Evolutionary conservation across 2,888 invertebrate genomes (phyloP).

Genomic region (Andrena fulva): DNA sequence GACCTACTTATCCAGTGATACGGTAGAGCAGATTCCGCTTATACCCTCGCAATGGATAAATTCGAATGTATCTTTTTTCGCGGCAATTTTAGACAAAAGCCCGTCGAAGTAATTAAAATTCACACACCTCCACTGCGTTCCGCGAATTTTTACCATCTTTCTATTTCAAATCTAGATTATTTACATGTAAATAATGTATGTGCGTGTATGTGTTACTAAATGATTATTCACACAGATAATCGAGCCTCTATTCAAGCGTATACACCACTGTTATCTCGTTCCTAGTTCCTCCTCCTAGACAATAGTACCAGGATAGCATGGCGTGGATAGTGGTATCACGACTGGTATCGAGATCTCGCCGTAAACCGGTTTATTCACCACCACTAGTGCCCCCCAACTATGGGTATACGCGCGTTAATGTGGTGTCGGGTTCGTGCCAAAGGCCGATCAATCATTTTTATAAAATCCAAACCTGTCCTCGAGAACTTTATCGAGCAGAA

Average conservation of each 20-base stretch:
- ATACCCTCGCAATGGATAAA: neutral
- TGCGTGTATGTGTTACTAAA: neutral
- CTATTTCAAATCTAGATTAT: neutral
- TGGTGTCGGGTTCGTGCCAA: neutral
- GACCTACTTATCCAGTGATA: conserved; percentile 79
- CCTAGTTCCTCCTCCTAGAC: conserved; percentile 79
- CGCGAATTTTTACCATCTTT: neutral
- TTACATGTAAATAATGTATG: neutral
- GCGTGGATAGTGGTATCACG: conserved; percentile 69
- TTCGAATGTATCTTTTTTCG: neutral
- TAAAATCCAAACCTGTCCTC: neutral
- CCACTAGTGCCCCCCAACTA: conserved; percentile 14
- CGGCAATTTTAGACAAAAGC: neutral
- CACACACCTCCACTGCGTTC: neutral
- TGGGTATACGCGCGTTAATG: neutral
- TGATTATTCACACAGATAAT: neutral
- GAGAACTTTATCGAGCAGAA: too few species aligned
- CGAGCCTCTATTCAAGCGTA: neutral
- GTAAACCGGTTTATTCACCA: conserved; percentile 64
- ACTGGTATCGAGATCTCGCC: conserved; percentile 46
- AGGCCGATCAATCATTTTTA: neutral
- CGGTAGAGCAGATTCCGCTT: conserved; percentile 24
- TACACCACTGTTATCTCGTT: conserved; percentile 42
- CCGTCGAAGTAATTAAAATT: neutral
- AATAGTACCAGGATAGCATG: conserved; percentile 77